phyloP scores from a whole-genome alignment of 2,797 vertebrate genomes.

The Eulemur mongoz region DNA sequence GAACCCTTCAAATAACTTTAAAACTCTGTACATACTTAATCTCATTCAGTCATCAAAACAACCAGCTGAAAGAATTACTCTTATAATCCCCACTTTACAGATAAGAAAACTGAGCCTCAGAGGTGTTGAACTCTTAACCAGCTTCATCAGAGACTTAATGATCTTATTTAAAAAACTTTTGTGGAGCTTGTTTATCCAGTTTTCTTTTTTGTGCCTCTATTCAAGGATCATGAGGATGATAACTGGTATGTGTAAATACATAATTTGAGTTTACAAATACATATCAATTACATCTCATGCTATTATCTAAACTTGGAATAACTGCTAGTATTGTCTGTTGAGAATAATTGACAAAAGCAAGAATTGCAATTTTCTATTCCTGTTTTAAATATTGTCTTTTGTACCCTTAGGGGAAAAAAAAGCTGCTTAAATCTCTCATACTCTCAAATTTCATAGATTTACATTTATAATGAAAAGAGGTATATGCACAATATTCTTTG shows the following conservation, averaged over 20 bases:
- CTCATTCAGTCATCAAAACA: not conserved
- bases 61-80: not conserved
- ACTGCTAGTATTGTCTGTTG: not conserved
- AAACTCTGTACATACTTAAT: not conserved
- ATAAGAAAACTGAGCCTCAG: conserved; percentile 8
- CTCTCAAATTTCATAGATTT: not conserved
- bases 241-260: not conserved
- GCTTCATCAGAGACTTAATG: not conserved
- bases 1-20: not conserved
- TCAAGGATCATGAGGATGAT: not conserved
- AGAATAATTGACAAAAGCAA: not conserved
- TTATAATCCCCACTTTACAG: not conserved
- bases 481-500: not conserved
- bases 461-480: not conserved
- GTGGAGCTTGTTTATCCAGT: not conserved
- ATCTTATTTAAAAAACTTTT: not conserved
- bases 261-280: conserved; percentile 12
- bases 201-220: not conserved
- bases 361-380: not conserved
- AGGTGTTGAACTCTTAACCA: not conserved
- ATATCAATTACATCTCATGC: not conserved
- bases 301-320: not conserved
- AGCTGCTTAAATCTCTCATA: not conserved
- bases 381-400: not conserved
- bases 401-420: not conserved